These are phyloP conservation scores for Homalodisca vitripennis DNA, from an alignment of 1,140 invertebrate species.

Conservation along the genomic window DNA sequence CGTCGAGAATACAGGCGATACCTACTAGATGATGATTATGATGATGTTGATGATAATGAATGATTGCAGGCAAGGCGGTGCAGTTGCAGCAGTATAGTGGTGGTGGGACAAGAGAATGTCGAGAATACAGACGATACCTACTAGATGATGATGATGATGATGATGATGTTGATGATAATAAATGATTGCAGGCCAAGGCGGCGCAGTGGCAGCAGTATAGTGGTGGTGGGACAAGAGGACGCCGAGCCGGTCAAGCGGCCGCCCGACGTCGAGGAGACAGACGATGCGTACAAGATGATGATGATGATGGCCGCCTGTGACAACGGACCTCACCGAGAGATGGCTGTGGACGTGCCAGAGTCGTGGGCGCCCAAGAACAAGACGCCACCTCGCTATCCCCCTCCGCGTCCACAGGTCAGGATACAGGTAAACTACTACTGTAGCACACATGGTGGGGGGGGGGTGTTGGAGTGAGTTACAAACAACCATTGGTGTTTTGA, in stretches of 20 bases:
- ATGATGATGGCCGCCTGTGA: constrained; percentile 66
- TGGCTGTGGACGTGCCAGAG: constrained; percentile 98
- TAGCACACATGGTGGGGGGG: too few species aligned
- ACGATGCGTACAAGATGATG: constrained; percentile 58
- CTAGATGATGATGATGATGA: constrained; percentile 68
- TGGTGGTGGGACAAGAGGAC: constrained; percentile 63
- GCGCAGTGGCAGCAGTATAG: constrained; percentile 65
- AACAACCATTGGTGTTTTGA: too few species aligned
- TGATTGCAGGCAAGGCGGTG: constrained; percentile 60
- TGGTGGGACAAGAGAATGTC: constrained; percentile 60
- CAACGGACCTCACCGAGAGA: constrained; percentile 86
- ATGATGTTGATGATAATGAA: too few species aligned
- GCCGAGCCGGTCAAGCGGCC: constrained; percentile 47
- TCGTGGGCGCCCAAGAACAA: constrained; percentile 89
- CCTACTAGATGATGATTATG: constrained; percentile 67
- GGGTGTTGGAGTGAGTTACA: too few species aligned
- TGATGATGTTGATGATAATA: too few species aligned
- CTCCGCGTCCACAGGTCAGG: constrained; percentile 48
- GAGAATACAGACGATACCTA: constrained; percentile 45
- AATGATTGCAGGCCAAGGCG: constrained; percentile 59
- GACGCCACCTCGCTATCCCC: constrained; percentile 87
- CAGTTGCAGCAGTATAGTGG: constrained; percentile 66
- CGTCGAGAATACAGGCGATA: constrained; percentile 43
- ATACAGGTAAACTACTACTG: constrained; percentile 40
- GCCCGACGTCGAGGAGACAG: constrained; percentile 44